A percentile compares a stretch with the other conserved stretches of the same genome.
Conservation (phyloP, 2,797 vertebrate species). For the Chloroceryle amazona region DNA sequence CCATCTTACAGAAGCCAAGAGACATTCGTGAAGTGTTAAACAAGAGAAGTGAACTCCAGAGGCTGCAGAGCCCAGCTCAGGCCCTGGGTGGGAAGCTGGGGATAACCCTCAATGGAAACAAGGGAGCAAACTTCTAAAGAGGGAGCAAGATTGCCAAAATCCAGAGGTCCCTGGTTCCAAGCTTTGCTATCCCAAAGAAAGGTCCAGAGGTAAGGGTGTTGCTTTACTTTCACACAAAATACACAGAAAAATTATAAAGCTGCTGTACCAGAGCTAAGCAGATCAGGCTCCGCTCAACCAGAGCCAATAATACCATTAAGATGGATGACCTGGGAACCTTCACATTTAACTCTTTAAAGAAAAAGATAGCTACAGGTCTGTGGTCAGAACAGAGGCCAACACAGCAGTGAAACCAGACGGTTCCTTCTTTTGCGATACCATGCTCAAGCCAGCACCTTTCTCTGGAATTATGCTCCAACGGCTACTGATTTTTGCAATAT, state of each 20-base stretch:
- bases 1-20: accelerated
- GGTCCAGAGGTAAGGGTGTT: accelerated
- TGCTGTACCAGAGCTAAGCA: background rate
- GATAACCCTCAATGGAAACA: background rate
- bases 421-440: accelerated
- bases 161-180: too few relatives aligned
- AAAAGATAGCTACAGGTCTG: accelerated
- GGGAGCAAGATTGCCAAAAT: accelerated
- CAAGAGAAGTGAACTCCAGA: accelerated
- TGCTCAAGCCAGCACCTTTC: background rate
- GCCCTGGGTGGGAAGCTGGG: accelerated
- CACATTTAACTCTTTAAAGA: too few relatives aligned
- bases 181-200: background rate
- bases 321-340: accelerated
- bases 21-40: accelerated
- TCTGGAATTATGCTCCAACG: background rate
- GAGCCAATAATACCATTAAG: accelerated
- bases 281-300: background rate
- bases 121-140: too few relatives aligned
- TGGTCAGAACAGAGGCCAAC: background rate
- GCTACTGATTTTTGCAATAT: accelerated
- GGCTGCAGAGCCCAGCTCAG: background rate
- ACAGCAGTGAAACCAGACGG: accelerated
- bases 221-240: background rate
- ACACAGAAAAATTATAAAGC: background rate